These are phyloP conservation scores for Pangasius macronema DNA, from an alignment of 2,797 vertebrate species.

Conservation along the genomic window DNA sequence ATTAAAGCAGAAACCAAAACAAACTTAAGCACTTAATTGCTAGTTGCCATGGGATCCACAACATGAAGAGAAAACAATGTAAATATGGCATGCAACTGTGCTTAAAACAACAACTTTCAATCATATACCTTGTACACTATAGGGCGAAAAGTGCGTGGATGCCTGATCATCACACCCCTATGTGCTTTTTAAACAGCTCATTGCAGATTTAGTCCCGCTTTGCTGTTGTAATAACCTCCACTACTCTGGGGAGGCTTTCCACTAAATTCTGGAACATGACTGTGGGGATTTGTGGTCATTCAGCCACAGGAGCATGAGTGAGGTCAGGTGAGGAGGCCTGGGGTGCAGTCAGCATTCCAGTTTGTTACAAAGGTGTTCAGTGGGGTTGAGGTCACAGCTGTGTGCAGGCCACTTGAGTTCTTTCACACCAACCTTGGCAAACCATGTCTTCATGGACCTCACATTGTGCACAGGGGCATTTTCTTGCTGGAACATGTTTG, in stretches of 20 bases:
- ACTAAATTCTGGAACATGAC: neutral
- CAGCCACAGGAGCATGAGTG: neutral
- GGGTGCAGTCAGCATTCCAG: neutral
- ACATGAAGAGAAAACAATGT: neutral
- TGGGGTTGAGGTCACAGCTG: neutral
- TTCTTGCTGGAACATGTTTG: neutral
- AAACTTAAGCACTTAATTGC: neutral
- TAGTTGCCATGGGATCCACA: slow-evolving; percentile 10
- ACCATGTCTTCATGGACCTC: neutral
- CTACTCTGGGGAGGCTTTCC: neutral
- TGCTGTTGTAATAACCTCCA: neutral
- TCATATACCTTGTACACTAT: neutral
- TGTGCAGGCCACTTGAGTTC: neutral
- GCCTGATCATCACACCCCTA: neutral
- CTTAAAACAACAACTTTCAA: neutral
- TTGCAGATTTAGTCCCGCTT: neutral
- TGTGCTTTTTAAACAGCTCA: neutral
- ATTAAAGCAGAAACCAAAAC: neutral
- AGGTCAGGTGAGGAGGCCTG: neutral
- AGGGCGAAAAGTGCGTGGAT: neutral
- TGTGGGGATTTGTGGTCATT: neutral
- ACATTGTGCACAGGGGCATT: neutral
- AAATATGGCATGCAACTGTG: neutral
- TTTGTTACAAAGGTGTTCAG: neutral
- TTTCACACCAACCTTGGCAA: neutral